Conservation (phyloP, 1,140 invertebrate species). For the Babylonia areolata region DNA sequence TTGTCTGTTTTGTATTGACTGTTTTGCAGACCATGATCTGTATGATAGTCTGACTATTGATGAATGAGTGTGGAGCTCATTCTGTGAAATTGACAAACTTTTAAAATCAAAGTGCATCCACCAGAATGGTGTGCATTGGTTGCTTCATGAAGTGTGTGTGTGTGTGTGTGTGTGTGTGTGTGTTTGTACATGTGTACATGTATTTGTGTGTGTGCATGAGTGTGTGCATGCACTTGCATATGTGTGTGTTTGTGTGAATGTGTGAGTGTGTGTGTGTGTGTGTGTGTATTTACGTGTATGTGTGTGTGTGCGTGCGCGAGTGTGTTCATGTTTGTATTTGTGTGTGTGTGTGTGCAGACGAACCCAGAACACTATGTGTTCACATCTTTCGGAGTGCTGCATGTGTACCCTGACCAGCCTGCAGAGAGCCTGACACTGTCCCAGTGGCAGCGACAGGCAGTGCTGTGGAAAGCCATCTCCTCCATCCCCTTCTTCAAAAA, state of each 20-base stretch:
- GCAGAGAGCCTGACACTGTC: constrained; percentile 68
- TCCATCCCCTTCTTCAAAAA: constrained; percentile 74
- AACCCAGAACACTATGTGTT: constrained; percentile 71
- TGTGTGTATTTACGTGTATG: neutral
- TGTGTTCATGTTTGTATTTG: neutral
- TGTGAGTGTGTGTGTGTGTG: too few species aligned
- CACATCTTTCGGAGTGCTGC: constrained; percentile 74
- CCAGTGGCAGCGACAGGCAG: constrained; percentile 74
- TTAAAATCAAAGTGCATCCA: neutral
- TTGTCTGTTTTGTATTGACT: too few species aligned
- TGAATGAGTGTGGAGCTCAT: too few species aligned
- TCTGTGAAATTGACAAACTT: too few species aligned
- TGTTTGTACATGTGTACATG: too few species aligned
- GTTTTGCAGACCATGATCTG: too few species aligned
- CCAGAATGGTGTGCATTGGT: neutral
- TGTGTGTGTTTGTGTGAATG: too few species aligned
- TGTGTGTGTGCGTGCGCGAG: constrained; percentile 22
- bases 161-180: too few species aligned
- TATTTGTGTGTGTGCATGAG: too few species aligned
- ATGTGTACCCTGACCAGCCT: constrained; percentile 67
- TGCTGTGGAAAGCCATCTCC: constrained; percentile 70
- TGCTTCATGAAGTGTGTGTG: neutral
- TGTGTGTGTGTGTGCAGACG: constrained; percentile 34
- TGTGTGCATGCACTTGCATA: too few species aligned
- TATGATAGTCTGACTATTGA: too few species aligned